Conservation (phyloP, 2,113 vertebrate species). For the Bucco capensis region DNA sequence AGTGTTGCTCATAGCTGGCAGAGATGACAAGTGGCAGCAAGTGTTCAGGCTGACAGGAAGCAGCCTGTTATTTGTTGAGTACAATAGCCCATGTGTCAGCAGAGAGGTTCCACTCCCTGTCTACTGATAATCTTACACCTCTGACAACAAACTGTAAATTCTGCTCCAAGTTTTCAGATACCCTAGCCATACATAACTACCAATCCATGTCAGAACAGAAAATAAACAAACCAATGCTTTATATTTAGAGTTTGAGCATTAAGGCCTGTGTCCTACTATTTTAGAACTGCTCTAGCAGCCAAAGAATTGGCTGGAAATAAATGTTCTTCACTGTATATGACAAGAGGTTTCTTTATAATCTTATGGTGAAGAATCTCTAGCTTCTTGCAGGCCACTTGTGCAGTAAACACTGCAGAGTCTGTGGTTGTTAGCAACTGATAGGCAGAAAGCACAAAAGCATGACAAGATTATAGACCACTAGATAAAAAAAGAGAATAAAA, state of each 20-base stretch:
- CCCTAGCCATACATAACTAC: neutral
- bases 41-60: neutral
- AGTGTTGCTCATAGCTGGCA: neutral
- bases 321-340: neutral
- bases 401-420: neutral
- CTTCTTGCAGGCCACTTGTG: neutral
- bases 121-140: neutral
- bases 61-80: too few species aligned
- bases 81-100: neutral
- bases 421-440: neutral
- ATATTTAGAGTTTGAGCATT: neutral
- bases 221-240: neutral
- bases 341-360: neutral
- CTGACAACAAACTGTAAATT: neutral
- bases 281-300: slow-evolving; percentile 1
- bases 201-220: neutral
- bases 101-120: neutral
- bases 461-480: too few species aligned
- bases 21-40: neutral
- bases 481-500: too few species aligned
- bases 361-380: neutral
- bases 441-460: too few species aligned
- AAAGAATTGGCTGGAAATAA: too few species aligned
- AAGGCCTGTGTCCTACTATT: neutral
- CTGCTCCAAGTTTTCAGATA: neutral